These are phyloP conservation scores for Tineola bisselliella DNA, from an alignment of 2,888 invertebrate genomes.

Conservation along the genomic window DNA sequence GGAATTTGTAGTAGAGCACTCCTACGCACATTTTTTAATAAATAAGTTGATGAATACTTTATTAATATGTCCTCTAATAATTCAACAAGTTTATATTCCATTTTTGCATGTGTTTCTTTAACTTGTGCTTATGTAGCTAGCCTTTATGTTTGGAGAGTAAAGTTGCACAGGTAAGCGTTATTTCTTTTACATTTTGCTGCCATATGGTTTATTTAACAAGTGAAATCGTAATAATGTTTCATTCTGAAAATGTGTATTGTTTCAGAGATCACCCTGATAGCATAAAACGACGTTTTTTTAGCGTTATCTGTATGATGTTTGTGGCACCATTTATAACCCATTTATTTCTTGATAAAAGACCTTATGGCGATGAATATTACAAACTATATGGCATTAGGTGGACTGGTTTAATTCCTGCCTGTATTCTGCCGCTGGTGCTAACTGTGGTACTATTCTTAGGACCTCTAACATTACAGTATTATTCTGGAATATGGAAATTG, in stretches of 20 bases:
- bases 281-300: conserved; percentile 87
- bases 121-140: conserved; percentile 86
- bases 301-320: conserved; percentile 81
- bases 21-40: neutral
- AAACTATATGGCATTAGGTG: conserved; percentile 80
- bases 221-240: neutral
- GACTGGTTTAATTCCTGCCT: conserved; percentile 78
- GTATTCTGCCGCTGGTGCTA: conserved; percentile 77
- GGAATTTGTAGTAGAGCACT: neutral
- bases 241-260: neutral
- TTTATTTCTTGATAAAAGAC: conserved; percentile 72
- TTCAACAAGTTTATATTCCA: conserved; percentile 50
- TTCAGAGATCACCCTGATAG: conserved; percentile 87
- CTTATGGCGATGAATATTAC: conserved; percentile 71
- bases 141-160: conserved; percentile 86
- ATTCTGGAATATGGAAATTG: conserved; percentile 74
- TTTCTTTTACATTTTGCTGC: neutral
- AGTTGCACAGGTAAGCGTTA: conserved; percentile 72
- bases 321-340: conserved; percentile 81
- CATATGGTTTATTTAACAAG: conserved; percentile 3
- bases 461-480: conserved; percentile 78
- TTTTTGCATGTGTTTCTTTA: conserved; percentile 79
- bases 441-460: conserved; percentile 85
- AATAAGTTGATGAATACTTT: neutral
- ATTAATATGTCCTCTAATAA: neutral